Conservation (phyloP, 1,140 invertebrate species). For the Monomorium pharaonis region DNA sequence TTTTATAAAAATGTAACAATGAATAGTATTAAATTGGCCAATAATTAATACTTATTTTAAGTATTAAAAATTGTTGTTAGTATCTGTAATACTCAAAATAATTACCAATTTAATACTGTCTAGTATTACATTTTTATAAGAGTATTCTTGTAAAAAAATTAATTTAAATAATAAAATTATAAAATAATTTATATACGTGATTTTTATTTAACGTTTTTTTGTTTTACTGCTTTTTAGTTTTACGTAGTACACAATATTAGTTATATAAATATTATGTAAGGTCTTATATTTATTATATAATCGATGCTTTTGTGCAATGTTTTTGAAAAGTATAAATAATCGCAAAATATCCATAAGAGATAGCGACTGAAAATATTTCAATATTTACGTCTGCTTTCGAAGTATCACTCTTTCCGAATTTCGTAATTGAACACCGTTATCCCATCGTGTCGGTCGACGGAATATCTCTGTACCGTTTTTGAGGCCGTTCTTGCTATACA, state of each 20-base stretch:
- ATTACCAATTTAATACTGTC: no score
- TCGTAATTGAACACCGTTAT: background rate
- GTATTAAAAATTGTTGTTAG: no score
- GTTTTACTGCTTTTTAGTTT: background rate
- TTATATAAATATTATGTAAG: background rate
- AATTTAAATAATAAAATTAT: background rate
- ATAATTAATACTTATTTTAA: no score
- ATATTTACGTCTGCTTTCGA: background rate
- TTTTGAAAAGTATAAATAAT: background rate
- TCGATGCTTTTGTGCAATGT: background rate
- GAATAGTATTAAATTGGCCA: no score
- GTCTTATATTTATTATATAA: background rate
- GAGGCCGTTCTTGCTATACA: conserved; percentile 67
- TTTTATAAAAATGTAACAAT: no score
- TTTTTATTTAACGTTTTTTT: no score
- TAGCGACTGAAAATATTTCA: background rate
- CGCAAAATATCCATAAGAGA: background rate
- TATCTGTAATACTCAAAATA: no score
- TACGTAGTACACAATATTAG: background rate
- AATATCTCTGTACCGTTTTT: conserved; percentile 43
- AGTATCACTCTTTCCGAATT: background rate
- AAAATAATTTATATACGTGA: background rate
- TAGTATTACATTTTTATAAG: no score
- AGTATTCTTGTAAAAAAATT: background rate
- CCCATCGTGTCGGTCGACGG: conserved; percentile 36